Conservation (phyloP, 2,113 vertebrate species). For the Sylvilagus bachmani region DNA sequence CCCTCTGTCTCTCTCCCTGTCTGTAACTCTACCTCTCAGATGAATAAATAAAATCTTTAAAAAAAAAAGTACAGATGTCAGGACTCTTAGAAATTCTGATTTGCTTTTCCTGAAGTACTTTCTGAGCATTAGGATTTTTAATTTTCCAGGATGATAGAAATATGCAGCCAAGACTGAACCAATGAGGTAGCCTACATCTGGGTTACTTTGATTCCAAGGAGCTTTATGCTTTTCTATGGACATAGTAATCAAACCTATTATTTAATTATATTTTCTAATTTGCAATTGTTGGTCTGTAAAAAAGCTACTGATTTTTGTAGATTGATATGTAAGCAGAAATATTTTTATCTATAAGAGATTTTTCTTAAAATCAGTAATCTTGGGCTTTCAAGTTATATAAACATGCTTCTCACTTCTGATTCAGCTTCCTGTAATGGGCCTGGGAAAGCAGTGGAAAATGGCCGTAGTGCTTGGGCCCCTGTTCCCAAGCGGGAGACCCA, state of each 20-base stretch:
- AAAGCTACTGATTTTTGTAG: neutral
- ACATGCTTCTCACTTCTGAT: neutral
- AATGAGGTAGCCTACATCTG: neutral
- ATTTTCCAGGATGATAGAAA: neutral
- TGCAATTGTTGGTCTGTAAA: neutral
- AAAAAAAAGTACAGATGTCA: neutral
- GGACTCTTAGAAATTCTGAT: constrained; percentile 16
- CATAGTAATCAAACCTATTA: neutral
- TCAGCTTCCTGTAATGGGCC: too few species aligned
- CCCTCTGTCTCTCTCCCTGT: too few species aligned
- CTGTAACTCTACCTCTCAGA: too few species aligned
- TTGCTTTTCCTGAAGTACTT: neutral
- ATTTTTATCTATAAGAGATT: constrained; percentile 1
- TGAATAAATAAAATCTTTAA: too few species aligned
- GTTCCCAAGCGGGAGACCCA: too few species aligned
- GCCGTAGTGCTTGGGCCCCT: too few species aligned
- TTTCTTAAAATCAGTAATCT: neutral
- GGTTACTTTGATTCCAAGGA: neutral
- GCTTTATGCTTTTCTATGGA: neutral
- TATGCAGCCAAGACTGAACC: neutral
- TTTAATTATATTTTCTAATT: neutral
- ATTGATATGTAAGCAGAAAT: neutral
- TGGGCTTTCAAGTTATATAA: neutral
- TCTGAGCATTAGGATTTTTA: neutral
- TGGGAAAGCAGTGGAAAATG: too few species aligned